These are phyloP conservation scores for Gymnoscopelus braueri DNA, from an alignment of 2,797 vertebrate genomes.

Conservation along the genomic window DNA sequence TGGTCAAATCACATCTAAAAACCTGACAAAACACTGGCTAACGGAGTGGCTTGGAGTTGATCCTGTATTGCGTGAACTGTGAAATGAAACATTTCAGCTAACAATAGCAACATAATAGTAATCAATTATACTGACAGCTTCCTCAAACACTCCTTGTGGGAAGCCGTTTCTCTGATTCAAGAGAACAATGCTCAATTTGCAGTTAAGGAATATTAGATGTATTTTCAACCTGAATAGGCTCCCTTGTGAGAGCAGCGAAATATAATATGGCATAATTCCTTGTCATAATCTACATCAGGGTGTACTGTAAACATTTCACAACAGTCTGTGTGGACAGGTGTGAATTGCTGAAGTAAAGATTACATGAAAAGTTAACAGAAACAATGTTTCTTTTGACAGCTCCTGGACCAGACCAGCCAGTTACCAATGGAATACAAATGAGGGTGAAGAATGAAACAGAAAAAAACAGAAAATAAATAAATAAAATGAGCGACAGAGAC, in stretches of 20 bases:
- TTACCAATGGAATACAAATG: not conserved
- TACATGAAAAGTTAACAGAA: too few species aligned
- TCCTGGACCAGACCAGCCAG: too few species aligned
- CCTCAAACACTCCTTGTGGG: not conserved
- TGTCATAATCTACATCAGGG: too few species aligned
- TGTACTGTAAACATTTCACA: too few species aligned
- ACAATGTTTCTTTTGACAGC: too few species aligned
- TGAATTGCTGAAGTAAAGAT: too few species aligned
- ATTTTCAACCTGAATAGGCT: too few species aligned
- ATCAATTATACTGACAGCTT: not conserved
- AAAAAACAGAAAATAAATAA: not conserved
- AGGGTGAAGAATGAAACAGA: not conserved
- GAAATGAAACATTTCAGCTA: slow-evolving; percentile 2
- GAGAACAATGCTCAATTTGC: not conserved
- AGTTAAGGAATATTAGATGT: not conserved
- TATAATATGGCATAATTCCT: too few species aligned
- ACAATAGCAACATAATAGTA: not conserved
- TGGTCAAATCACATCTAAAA: not conserved
- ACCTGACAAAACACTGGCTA: not conserved
- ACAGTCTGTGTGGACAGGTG: too few species aligned
- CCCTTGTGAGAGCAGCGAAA: too few species aligned
- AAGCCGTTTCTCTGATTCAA: not conserved
- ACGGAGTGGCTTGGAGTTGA: not conserved
- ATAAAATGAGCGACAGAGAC: slow-evolving; percentile 5
- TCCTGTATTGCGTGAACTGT: not conserved